phyloP scores from a whole-genome alignment of 2,797 vertebrate genomes.

The Eutrigla gurnardus region DNA sequence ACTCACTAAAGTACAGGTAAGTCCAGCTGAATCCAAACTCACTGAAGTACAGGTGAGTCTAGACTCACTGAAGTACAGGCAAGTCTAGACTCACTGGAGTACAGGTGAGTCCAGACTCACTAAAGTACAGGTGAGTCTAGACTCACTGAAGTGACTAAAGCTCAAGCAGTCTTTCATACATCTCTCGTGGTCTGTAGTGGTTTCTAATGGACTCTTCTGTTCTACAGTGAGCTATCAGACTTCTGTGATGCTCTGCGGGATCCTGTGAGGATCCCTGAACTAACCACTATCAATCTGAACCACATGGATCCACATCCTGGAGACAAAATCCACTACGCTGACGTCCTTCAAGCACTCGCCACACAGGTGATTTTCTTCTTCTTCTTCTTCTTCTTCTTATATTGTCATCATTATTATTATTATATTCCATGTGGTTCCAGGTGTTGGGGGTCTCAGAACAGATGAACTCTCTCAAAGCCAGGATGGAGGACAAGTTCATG shows the following conservation, averaged over 20 bases:
- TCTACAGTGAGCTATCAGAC: constrained; percentile 85
- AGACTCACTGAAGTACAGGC: background rate
- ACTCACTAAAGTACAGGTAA: constrained; percentile 74
- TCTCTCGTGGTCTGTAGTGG: background rate
- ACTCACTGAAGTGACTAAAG: no score
- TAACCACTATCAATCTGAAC: constrained; percentile 89
- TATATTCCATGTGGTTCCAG: constrained; percentile 33
- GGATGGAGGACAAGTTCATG: constrained; percentile 93
- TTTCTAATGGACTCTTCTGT: background rate
- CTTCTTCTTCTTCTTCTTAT: background rate
- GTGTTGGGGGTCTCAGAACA: constrained; percentile 87
- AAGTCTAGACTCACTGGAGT: background rate
- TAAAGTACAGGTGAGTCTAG: no score
- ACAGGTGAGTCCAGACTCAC: no score
- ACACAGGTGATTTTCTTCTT: constrained; percentile 78
- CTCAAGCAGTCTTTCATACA: no score
- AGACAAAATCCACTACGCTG: constrained; percentile 92
- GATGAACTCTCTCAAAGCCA: constrained; percentile 88
- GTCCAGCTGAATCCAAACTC: background rate
- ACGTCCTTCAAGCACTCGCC: constrained; percentile 91
- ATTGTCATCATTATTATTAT: background rate
- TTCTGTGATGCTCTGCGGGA: constrained; percentile 91
- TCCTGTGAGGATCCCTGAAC: constrained; percentile 91
- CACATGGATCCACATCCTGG: constrained; percentile 91
- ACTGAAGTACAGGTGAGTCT: constrained; percentile 65